Evolutionary conservation across 2,888 invertebrate genomes (phyloP).

Genomic region (Carpatolechia fugitivella): DNA sequence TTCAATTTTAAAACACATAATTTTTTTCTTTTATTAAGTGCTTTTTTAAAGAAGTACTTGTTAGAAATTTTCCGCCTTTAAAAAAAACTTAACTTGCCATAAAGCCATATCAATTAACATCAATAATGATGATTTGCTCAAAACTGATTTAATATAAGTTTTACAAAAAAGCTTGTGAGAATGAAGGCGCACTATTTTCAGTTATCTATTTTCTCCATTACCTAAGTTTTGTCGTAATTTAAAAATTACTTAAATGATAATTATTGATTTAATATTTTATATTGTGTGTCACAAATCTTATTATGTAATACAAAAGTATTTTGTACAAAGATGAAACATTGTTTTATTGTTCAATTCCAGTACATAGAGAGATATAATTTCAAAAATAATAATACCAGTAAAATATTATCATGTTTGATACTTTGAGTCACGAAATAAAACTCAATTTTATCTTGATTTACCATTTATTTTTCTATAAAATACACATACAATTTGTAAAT

Average conservation of each 20-base stretch:
- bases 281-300: slow-evolving; percentile 9
- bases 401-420: too few relatives aligned
- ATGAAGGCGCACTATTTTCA: slow-evolving; percentile 4
- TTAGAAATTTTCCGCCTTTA: background rate
- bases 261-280: background rate
- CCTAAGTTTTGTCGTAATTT: background rate
- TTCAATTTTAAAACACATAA: background rate
- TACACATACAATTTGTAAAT: slow-evolving; percentile 79
- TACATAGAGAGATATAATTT: background rate
- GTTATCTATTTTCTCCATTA: background rate
- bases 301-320: slow-evolving; percentile 30
- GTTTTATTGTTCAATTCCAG: background rate
- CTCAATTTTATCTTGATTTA: slow-evolving; percentile 42
- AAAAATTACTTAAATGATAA: background rate
- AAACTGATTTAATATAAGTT: background rate
- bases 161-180: background rate
- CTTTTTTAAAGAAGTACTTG: background rate
- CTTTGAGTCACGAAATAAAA: slow-evolving; percentile 28
- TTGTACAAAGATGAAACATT: slow-evolving; percentile 21
- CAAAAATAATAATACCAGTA: background rate
- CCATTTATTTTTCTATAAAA: slow-evolving; percentile 77
- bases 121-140: slow-evolving; percentile 1
- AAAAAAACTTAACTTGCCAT: background rate
- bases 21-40: background rate
- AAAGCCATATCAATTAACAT: background rate